Conservation (phyloP, 2,888 invertebrate species). For the Peribatodes rhomboidaria region DNA sequence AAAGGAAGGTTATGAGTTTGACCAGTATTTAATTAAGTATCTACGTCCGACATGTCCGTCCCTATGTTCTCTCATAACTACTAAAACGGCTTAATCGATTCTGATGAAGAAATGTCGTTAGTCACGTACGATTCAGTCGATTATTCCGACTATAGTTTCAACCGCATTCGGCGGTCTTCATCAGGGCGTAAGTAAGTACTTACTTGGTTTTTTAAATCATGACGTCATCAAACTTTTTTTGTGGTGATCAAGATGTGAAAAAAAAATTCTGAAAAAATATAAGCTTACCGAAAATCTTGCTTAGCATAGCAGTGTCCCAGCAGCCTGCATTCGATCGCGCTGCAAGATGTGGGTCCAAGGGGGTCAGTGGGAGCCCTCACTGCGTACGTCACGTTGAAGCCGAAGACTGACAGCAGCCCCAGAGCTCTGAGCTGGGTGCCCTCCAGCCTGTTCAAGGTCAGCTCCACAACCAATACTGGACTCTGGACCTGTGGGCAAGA, state of each 20-base stretch:
- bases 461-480: conserved; percentile 92
- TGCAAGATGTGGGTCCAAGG: conserved; percentile 88
- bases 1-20: too few relatives aligned
- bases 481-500: conserved; percentile 82
- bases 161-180: too few relatives aligned
- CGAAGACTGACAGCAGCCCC: conserved; percentile 93
- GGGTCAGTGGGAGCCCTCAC: conserved; percentile 84
- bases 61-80: too few relatives aligned
- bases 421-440: conserved; percentile 94
- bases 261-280: too few relatives aligned
- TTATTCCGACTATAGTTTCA: too few relatives aligned
- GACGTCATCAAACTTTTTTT: too few relatives aligned
- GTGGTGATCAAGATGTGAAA: neutral
- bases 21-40: too few relatives aligned
- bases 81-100: neutral
- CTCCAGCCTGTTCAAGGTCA: conserved; percentile 90
- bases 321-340: conserved; percentile 93
- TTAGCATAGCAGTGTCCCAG: conserved; percentile 94
- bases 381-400: conserved; percentile 97
- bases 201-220: too few relatives aligned
- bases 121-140: too few relatives aligned
- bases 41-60: too few relatives aligned
- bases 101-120: neutral
- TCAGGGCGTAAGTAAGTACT: too few relatives aligned
- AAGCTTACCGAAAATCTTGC: conserved; percentile 91